These are phyloP conservation scores for Oryzias javanicus DNA, from an alignment of 2,113 vertebrate genomes.

Conservation along the genomic window DNA sequence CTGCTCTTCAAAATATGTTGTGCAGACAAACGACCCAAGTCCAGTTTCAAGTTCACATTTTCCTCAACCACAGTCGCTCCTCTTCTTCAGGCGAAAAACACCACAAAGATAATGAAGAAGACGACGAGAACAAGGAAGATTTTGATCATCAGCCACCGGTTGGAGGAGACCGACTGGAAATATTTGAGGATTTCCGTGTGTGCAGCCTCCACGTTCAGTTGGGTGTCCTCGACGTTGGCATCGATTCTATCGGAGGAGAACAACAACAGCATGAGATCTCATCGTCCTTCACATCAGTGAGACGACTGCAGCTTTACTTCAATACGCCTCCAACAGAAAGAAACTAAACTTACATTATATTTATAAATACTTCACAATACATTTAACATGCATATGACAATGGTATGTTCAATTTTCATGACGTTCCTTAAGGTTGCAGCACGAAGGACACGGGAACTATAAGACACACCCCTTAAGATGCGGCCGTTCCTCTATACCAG, in stretches of 20 bases:
- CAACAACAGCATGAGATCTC: not conserved
- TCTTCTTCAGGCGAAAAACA: conserved; percentile 86
- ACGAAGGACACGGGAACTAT: too few relatives aligned
- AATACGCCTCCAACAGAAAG: too few relatives aligned
- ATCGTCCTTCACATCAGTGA: not conserved
- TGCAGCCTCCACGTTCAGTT: conserved; percentile 88
- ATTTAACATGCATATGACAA: too few relatives aligned
- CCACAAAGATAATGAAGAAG: conserved; percentile 94
- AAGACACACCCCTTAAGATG: too few relatives aligned
- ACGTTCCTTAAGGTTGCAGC: too few relatives aligned
- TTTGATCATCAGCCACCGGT: conserved; percentile 96
- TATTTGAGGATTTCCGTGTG: conserved; percentile 93
- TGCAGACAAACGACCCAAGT: conserved; percentile 12
- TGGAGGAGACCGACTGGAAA: conserved; percentile 93
- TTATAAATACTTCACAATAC: too few relatives aligned
- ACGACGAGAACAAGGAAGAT: conserved; percentile 92
- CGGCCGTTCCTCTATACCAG: too few relatives aligned
- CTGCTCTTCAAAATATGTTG: conserved; percentile 34
- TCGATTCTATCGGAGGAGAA: conserved; percentile 79
- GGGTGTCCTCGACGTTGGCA: conserved; percentile 88
- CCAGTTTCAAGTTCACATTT: conserved; percentile 26
- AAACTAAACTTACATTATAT: too few relatives aligned
- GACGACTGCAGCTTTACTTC: too few relatives aligned
- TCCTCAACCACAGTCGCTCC: not conserved
- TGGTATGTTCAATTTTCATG: too few relatives aligned